Conservation (phyloP, 2,113 vertebrate genomes). For the Phyllostomus hastatus region DNA sequence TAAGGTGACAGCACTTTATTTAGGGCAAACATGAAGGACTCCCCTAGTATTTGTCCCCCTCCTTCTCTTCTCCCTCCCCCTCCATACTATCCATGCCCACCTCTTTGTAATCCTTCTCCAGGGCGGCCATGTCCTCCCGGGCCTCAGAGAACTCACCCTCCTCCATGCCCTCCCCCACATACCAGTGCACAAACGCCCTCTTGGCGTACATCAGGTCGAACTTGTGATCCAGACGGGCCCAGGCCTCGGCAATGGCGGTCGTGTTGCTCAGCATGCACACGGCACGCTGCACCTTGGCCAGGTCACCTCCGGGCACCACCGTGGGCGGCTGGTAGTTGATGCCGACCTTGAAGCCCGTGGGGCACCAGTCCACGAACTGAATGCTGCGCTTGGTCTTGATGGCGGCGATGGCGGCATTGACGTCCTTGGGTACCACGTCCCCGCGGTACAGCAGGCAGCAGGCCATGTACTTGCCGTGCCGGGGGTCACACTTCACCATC, state of each 20-base stretch:
- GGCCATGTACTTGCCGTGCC: no score
- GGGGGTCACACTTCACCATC: no score
- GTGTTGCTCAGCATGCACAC: slow-evolving; percentile 89
- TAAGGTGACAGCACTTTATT: slow-evolving; percentile 31
- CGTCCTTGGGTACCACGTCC: no score
- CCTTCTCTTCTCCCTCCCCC: slow-evolving; percentile 60
- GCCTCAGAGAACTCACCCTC: slow-evolving; percentile 84
- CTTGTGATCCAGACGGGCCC: slow-evolving; percentile 85
- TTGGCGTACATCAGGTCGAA: slow-evolving; percentile 85
- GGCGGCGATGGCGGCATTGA: no score
- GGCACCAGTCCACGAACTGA: no score
- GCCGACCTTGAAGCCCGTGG: no score
- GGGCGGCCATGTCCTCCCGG: slow-evolving; percentile 80
- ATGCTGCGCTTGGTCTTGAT: no score
- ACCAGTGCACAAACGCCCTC: slow-evolving; percentile 85
- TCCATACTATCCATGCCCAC: slow-evolving; percentile 70
- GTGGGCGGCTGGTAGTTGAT: slow-evolving; percentile 81
- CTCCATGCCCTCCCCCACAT: slow-evolving; percentile 85
- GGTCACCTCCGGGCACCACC: slow-evolving; percentile 80
- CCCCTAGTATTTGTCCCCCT: slow-evolving; percentile 61
- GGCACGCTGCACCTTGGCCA: slow-evolving; percentile 85
- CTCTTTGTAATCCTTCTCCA: slow-evolving; percentile 81
- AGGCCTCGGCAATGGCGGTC: slow-evolving; percentile 85
- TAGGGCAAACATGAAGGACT: background rate
- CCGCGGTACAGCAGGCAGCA: no score